Base-by-base conservation (phyloP, 2,797 vertebrate species). In the Poliocrania exsul region DNA sequence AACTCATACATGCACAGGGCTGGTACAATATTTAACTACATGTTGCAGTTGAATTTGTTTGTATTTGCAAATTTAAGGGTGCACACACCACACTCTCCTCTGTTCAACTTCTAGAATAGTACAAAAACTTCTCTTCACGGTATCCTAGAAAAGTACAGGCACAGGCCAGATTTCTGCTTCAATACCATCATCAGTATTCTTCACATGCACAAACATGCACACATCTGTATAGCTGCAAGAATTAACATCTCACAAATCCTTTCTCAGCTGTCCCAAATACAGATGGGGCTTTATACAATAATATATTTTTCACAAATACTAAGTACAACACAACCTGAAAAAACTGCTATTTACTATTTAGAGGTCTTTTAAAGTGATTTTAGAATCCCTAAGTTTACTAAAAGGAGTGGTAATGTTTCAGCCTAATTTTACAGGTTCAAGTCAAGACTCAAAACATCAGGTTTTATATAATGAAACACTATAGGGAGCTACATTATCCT, bases 31-130 rank as follows among this genome's bases (percentile, higher is more conserved):
- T 51, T 78, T 20, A 71, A 31, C 29, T 44, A 10, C 6, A 44
- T 0, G 0, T 5, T 65, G 19, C 24, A 10, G 11, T 0, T 13
- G 7, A 72, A 5, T 13, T 31, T 42, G 66, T 54, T 33, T 26
- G 0, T 10, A 54, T 61, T 88, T 83, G 57, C 2, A 69, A 78
- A 16, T 61, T 80, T 29, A 58, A 38, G 6, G 8, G 7, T 4
- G 2, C 20, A 35, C 10, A 86, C 10, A 86, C 21, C 9, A 37
- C 28, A 14, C 6, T 42, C 12, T 15, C 2, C 14, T 56, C 46
- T 20, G 5, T 31, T 61, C 24, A 54, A 6, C 26, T 33, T 11
- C 0, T 1, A 53, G 7, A 73, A 60, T 1, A 3, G 31, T 19
- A 54, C 4, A 35, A 77, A 54, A 15, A 62, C 6, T 46, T 46